A percentile compares a stretch with the other conserved stretches of the same genome.
These are phyloP conservation scores for Tyrannus savana DNA, from an alignment of 2,113 vertebrate species.

Conservation along the genomic window DNA sequence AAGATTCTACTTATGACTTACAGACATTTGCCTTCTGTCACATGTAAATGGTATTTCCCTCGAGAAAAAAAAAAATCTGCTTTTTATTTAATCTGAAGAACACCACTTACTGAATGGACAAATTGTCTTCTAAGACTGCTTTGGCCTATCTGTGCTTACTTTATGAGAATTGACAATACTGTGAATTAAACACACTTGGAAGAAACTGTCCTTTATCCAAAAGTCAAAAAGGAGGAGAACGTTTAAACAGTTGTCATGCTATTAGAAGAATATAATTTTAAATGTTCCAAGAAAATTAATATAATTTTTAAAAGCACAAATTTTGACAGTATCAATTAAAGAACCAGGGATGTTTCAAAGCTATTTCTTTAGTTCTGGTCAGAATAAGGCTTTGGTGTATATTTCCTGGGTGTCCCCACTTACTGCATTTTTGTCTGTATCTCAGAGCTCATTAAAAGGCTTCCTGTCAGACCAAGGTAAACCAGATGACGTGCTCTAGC, in stretches of 20 bases:
- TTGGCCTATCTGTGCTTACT: background rate
- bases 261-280: background rate
- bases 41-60: background rate
- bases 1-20: background rate
- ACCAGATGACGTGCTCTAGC: background rate
- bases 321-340: background rate
- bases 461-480: background rate
- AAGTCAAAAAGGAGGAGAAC: background rate
- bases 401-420: background rate
- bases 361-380: background rate
- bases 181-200: background rate
- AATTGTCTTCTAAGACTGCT: background rate
- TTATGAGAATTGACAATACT: background rate
- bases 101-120: background rate
- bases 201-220: background rate
- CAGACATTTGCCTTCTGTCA: background rate
- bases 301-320: background rate
- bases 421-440: background rate
- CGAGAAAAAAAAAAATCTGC: background rate
- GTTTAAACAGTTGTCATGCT: background rate
- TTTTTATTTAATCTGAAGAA: background rate
- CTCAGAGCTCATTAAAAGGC: background rate
- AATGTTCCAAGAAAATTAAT: background rate
- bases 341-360: background rate
- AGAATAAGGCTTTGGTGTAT: background rate